A percentile compares a stretch with the other conserved stretches of the same genome.
phyloP scores from a whole-genome alignment of 2,888 invertebrate genomes.

The Malthinus seriepunctatus region DNA sequence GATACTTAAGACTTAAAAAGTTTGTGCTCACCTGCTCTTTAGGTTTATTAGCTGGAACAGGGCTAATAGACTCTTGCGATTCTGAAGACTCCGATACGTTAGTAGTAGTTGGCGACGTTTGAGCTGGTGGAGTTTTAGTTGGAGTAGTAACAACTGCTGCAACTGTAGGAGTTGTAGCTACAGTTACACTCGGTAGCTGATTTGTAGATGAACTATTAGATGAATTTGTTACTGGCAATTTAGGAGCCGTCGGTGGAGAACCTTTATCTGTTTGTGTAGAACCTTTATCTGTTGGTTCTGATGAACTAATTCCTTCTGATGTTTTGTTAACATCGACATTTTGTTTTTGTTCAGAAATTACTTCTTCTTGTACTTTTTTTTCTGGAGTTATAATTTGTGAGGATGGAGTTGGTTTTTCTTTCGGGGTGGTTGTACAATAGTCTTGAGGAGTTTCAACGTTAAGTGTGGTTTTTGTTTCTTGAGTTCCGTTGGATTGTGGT shows the following conservation, averaged over 20 bases:
- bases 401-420: slow-evolving; percentile 23
- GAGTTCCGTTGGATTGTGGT: slow-evolving; percentile 49
- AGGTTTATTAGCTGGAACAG: slow-evolving; percentile 42
- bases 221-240: too few relatives aligned
- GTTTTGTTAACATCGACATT: slow-evolving; percentile 18
- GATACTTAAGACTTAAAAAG: background rate
- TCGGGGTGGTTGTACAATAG: slow-evolving; percentile 34
- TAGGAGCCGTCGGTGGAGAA: background rate
- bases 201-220: background rate
- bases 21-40: slow-evolving; percentile 24
- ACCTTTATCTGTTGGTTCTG: slow-evolving; percentile 11
- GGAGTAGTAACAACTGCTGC: slow-evolving; percentile 45
- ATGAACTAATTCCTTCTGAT: slow-evolving; percentile 7
- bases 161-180: slow-evolving; percentile 46
- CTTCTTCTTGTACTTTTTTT: background rate
- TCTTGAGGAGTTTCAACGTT: slow-evolving; percentile 39
- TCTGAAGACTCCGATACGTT: slow-evolving; percentile 7
- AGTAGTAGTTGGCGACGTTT: slow-evolving; percentile 40
- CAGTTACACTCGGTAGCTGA: slow-evolving; percentile 9
- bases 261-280: slow-evolving; percentile 7
- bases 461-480: slow-evolving; percentile 38
- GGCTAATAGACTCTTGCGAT: background rate
- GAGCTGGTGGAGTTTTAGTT: background rate
- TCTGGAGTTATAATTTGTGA: slow-evolving; percentile 19
- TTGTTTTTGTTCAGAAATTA: slow-evolving; percentile 32